Evolutionary conservation across 2,797 vertebrate genomes (phyloP).

Genomic region (Brachymystax lenok): DNA sequence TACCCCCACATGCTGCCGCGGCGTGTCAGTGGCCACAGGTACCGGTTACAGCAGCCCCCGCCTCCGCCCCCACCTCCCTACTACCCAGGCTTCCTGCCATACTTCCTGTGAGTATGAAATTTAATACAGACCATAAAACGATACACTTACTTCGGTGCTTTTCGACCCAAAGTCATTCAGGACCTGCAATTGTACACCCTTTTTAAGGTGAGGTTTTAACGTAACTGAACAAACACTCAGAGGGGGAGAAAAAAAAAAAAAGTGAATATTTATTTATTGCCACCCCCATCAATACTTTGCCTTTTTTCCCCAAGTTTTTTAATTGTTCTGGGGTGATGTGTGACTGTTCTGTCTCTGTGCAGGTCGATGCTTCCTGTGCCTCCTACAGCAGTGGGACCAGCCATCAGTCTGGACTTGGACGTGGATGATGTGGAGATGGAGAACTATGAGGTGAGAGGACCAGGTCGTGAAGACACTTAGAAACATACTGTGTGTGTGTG

Average conservation of each 20-base stretch:
- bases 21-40: constrained; percentile 91
- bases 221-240: too few species aligned
- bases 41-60: constrained; percentile 92
- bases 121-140: neutral
- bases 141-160: too few species aligned
- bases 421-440: constrained; percentile 99
- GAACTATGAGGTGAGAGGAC: constrained; percentile 89
- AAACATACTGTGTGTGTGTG: neutral
- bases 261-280: too few species aligned
- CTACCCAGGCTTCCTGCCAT: constrained; percentile 96
- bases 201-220: too few species aligned
- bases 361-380: constrained; percentile 99
- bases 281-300: too few species aligned
- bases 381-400: constrained; percentile 92
- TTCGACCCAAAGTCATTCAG: too few species aligned
- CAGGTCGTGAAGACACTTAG: neutral
- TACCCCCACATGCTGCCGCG: constrained; percentile 95
- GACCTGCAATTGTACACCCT: too few species aligned
- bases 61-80: constrained; percentile 91
- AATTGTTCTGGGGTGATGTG: too few species aligned
- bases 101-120: constrained; percentile 91
- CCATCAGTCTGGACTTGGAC: constrained; percentile 95
- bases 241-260: too few species aligned
- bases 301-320: too few species aligned
- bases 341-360: neutral